A percentile compares a stretch with the other conserved stretches of the same genome.
Conservation (phyloP, 2,113 vertebrate genomes). For the Cyanoramphus novaezelandiae region DNA sequence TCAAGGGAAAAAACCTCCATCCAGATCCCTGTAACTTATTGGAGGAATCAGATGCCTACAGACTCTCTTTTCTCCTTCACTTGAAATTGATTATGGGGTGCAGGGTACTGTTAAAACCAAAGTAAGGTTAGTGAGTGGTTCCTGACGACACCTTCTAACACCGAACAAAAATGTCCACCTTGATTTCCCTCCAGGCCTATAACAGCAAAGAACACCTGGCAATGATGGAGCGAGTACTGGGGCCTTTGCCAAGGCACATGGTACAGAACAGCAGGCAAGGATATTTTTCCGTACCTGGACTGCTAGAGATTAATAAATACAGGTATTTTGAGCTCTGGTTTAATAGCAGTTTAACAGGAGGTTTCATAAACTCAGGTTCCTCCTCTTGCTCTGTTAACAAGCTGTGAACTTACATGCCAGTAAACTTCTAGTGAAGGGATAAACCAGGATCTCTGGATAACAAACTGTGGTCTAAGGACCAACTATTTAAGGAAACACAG, state of each 20-base stretch:
- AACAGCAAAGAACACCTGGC: slow-evolving; percentile 89
- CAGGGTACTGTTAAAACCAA: not conserved
- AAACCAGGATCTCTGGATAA: not conserved
- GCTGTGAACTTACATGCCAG: rapidly evolving
- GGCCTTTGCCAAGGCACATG: slow-evolving; percentile 82
- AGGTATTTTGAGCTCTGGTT: not conserved
- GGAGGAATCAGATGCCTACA: not conserved
- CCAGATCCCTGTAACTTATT: not conserved
- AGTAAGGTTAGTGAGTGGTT: not conserved
- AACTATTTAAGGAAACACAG: slow-evolving; percentile 76
- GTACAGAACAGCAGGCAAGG: slow-evolving; percentile 85
- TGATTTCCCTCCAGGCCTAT: slow-evolving; percentile 71
- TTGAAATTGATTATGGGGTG: not conserved
- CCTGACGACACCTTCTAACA: not conserved
- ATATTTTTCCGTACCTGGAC: not conserved
- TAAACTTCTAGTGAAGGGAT: not conserved
- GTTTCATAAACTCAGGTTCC: not conserved
- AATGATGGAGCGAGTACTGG: slow-evolving; percentile 90
- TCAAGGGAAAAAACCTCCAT: not conserved
- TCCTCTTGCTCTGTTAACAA: not conserved
- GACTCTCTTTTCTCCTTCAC: no score
- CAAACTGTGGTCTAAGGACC: not conserved
- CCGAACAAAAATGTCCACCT: not conserved
- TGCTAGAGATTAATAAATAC: not conserved
- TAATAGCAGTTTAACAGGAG: not conserved